A percentile compares a stretch with the other conserved stretches of the same genome.
Evolutionary conservation across 2,797 vertebrate genomes (phyloP).

Genomic region (Benthosema pterotum): DNA sequence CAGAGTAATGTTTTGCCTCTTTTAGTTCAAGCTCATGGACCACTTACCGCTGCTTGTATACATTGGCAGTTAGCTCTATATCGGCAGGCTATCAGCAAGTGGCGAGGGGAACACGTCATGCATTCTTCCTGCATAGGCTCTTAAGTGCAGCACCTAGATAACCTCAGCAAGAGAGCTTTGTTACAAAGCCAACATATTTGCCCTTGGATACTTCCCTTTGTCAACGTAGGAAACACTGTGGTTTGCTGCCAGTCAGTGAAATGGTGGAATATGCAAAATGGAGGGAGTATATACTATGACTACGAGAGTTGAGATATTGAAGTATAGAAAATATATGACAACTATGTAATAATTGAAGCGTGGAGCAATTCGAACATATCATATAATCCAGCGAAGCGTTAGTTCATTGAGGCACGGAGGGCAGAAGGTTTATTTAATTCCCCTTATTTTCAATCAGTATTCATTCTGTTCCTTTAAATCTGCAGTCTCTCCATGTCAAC

Average conservation of each 20-base stretch:
- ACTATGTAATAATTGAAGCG: neutral
- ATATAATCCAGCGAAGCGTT: too few species aligned
- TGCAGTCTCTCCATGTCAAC: too few species aligned
- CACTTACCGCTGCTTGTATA: conserved; percentile 9
- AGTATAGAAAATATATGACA: neutral
- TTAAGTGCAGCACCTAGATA: conserved; percentile 49
- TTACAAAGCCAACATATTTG: conserved; percentile 36
- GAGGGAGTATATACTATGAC: neutral
- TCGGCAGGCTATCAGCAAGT: conserved; percentile 51
- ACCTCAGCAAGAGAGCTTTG: conserved; percentile 36
- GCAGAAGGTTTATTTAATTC: too few species aligned
- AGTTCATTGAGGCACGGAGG: too few species aligned
- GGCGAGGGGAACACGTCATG: conserved; percentile 45
- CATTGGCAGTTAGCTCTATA: conserved; percentile 26
- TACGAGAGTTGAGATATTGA: neutral
- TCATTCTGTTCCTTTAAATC: too few species aligned
- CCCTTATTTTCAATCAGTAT: too few species aligned
- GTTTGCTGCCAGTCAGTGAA: neutral
- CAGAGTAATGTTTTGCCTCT: conserved; percentile 38
- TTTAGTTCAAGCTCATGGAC: conserved; percentile 11
- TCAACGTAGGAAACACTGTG: neutral
- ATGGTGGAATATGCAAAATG: conserved; percentile 1
- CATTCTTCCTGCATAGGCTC: conserved; percentile 55
- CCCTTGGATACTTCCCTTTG: conserved; percentile 22
- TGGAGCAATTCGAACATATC: too few species aligned